Conservation (phyloP, 2,888 invertebrate genomes). For the Acleris laterana region DNA sequence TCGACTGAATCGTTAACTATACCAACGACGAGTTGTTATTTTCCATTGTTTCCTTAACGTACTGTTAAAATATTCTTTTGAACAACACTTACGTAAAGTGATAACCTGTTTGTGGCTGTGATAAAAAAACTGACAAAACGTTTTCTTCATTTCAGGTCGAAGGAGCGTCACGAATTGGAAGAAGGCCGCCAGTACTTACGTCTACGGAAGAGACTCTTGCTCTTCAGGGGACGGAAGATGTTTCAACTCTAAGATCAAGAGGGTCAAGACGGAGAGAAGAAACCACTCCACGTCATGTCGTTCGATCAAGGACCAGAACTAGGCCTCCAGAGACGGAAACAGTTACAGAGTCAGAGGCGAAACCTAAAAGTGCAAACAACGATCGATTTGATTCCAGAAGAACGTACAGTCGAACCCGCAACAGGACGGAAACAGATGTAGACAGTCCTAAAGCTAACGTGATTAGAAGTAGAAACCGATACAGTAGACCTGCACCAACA, state of each 20-base stretch:
- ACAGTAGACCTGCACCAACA: slow-evolving; percentile 42
- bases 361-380: slow-evolving; percentile 54
- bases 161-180: slow-evolving; percentile 59
- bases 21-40: neutral
- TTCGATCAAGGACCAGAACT: slow-evolving; percentile 61
- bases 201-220: slow-evolving; percentile 51
- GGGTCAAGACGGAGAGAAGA: slow-evolving; percentile 64
- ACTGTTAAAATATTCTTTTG: neutral
- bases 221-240: slow-evolving; percentile 54
- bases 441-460: slow-evolving; percentile 56
- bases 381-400: slow-evolving; percentile 74
- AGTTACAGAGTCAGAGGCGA: slow-evolving; percentile 48
- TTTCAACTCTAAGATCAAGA: slow-evolving; percentile 63
- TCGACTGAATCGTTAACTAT: too few species aligned
- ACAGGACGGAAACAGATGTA: slow-evolving; percentile 53
- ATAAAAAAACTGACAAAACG: neutral
- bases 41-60: neutral
- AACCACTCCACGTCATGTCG: slow-evolving; percentile 49
- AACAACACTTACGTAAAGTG: neutral
- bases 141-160: slow-evolving; percentile 63
- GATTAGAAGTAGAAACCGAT: slow-evolving; percentile 58
- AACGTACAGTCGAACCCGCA: slow-evolving; percentile 65
- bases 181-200: slow-evolving; percentile 58
- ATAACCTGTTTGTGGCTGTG: too few species aligned
- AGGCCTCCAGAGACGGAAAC: slow-evolving; percentile 50